These are phyloP conservation scores for Jordanella pulchra DNA, from an alignment of 2,797 vertebrate genomes.

Conservation along the genomic window DNA sequence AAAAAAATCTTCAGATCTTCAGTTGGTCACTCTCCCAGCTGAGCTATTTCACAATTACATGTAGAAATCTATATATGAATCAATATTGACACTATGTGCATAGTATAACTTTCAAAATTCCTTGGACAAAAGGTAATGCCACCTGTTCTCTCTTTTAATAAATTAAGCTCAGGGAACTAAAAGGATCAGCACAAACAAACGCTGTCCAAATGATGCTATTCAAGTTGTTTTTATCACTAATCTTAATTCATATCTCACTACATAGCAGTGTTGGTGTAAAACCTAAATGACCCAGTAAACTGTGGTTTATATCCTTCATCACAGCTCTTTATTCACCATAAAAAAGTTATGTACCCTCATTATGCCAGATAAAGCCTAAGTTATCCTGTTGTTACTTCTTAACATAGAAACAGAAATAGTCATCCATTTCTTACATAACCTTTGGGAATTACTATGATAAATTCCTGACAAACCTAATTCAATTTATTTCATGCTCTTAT, in stretches of 20 bases:
- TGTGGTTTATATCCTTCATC: neutral
- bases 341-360: too few species aligned
- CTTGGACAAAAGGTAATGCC: too few species aligned
- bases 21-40: too few species aligned
- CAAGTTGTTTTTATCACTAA: neutral
- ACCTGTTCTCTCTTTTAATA: neutral
- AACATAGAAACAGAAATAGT: neutral
- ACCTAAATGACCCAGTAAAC: neutral
- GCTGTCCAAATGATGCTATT: too few species aligned
- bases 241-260: neutral
- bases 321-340: neutral
- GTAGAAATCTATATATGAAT: too few species aligned
- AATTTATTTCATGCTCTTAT: neutral
- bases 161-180: neutral
- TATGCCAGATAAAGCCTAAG: neutral
- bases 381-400: neutral
- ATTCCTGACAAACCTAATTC: neutral
- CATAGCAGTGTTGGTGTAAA: neutral
- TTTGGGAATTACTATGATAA: neutral
- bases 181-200: neutral
- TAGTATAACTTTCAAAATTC: too few species aligned
- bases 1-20: too few species aligned
- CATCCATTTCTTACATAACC: neutral
- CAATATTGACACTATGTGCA: too few species aligned
- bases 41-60: too few species aligned